Evolutionary conservation across 2,113 vertebrate genomes (phyloP).

Genomic region (Trichomycterus rosablanca): DNA sequence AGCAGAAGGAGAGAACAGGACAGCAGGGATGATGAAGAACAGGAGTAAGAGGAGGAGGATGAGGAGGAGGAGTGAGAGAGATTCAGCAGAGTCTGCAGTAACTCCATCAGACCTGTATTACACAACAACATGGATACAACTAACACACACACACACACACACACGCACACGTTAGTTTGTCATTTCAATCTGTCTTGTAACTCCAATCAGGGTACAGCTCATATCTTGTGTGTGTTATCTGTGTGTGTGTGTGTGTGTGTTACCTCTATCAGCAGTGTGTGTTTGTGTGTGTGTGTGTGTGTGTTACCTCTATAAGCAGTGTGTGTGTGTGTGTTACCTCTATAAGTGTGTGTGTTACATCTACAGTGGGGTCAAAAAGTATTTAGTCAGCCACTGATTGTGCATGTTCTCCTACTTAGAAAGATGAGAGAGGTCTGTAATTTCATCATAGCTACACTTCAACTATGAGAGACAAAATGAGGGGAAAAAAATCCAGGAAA

Average conservation of each 20-base stretch:
- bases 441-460: too few species aligned
- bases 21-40: conserved; percentile 59
- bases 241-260: neutral
- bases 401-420: too few species aligned
- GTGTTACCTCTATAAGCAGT: neutral
- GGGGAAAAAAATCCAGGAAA: too few species aligned
- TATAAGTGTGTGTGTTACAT: too few species aligned
- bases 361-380: too few species aligned
- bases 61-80: conserved; percentile 52
- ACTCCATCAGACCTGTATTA: conserved; percentile 73
- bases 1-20: conserved; percentile 80
- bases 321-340: neutral
- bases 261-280: too few species aligned
- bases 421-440: too few species aligned
- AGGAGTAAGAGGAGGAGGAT: conserved; percentile 40
- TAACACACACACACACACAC: conserved; percentile 41
- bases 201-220: too few species aligned
- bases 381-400: too few species aligned
- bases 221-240: neutral
- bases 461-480: too few species aligned
- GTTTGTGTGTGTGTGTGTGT: neutral
- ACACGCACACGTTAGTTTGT: conserved; percentile 12
- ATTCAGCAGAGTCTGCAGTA: conserved; percentile 76
- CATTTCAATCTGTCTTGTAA: too few species aligned
- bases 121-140: conserved; percentile 84